Evolutionary conservation across 2,797 vertebrate species (phyloP).

Genomic region (Etheostoma nigrum): DNA sequence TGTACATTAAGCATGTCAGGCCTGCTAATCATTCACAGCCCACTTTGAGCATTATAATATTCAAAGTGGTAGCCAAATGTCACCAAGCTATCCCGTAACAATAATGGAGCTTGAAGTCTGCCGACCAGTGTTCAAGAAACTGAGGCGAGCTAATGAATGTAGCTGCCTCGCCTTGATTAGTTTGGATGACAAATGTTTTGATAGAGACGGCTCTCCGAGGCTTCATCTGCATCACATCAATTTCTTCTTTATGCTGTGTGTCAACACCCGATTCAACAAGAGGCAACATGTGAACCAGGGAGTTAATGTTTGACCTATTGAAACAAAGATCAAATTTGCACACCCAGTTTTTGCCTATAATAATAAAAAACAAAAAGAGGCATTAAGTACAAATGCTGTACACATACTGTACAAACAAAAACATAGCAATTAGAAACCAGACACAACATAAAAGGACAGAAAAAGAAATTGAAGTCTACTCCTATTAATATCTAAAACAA

Average conservation of each 20-base stretch:
- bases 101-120: conserved; percentile 73
- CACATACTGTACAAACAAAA: not conserved
- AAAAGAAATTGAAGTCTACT: conserved; percentile 11
- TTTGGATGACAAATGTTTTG: conserved; percentile 60
- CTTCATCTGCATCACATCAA: conserved; percentile 38
- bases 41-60: conserved; percentile 56
- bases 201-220: conserved; percentile 34
- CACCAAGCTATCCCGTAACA: conserved; percentile 55
- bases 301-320: conserved; percentile 5
- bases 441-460: conserved; percentile 12
- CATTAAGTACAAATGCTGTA: not conserved
- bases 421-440: not conserved
- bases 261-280: conserved; percentile 21
- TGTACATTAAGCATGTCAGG: conserved; percentile 28
- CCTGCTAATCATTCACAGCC: conserved; percentile 41
- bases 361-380: not conserved
- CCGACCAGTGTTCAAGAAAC: conserved; percentile 57
- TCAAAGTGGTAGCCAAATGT: conserved; percentile 59
- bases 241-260: conserved; percentile 11
- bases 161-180: conserved; percentile 52
- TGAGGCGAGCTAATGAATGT: conserved; percentile 59
- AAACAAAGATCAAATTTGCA: not conserved
- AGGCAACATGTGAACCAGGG: conserved; percentile 20
- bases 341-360: not conserved
- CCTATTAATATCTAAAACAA: conserved; percentile 15